A percentile compares a stretch with the other conserved stretches of the same genome.
phyloP scores from a whole-genome alignment of 2,888 invertebrate genomes.

The Stictocephala bisonia region DNA sequence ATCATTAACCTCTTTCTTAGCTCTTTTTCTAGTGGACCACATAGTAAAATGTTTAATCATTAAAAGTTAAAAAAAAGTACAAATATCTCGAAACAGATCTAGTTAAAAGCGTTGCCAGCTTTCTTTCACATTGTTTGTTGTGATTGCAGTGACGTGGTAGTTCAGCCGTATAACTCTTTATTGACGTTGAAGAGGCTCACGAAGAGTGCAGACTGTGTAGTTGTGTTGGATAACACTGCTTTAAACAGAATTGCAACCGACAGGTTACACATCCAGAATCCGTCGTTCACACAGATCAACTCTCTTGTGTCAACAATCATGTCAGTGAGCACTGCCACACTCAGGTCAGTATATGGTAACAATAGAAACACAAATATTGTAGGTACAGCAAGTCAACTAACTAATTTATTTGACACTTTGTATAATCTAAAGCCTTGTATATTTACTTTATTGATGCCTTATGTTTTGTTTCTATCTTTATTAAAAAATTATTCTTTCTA shows the following conservation, averaged over 20 bases:
- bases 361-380: no score
- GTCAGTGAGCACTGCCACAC: slow-evolving; percentile 96
- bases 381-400: no score
- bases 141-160: slow-evolving; percentile 90
- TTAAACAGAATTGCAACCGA: slow-evolving; percentile 94
- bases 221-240: slow-evolving; percentile 97
- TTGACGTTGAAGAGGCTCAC: slow-evolving; percentile 94
- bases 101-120: no score
- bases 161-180: slow-evolving; percentile 96
- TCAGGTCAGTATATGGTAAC: slow-evolving; percentile 71
- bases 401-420: no score
- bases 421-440: not conserved
- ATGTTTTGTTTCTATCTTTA: not conserved
- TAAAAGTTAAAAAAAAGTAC: no score
- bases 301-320: slow-evolving; percentile 97
- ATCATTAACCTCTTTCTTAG: no score
- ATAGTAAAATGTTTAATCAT: no score
- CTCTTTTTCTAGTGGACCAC: no score
- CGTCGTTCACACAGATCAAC: slow-evolving; percentile 97
- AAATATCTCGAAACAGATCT: no score
- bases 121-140: no score
- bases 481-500: no score
- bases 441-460: not conserved
- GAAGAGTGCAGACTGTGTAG: slow-evolving; percentile 96
- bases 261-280: slow-evolving; percentile 93